These are phyloP conservation scores for Cryptus armator DNA, from an alignment of 2,888 invertebrate species.

Conservation along the genomic window DNA sequence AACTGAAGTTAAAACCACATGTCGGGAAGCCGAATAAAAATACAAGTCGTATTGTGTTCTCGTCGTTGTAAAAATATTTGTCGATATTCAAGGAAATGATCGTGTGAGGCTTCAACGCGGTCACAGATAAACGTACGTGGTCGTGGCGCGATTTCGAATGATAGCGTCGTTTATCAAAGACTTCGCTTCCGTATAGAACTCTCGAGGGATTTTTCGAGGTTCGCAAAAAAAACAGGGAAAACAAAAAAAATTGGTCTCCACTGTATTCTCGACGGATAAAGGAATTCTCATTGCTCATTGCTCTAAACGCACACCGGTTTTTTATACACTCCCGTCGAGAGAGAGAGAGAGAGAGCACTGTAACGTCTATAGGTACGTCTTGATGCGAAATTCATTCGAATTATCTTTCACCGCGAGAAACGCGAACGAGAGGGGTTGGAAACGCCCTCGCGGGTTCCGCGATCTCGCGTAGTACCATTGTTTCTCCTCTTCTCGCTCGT, in stretches of 20 bases:
- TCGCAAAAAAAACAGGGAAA: conserved; percentile 5
- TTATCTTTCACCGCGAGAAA: conserved; percentile 68
- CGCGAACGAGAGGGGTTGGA: conserved; percentile 42
- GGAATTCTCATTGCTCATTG: conserved; percentile 52
- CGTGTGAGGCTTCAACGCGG: not conserved
- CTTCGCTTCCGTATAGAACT: conserved; percentile 18
- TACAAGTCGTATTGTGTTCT: not conserved
- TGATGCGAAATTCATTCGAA: conserved; percentile 74
- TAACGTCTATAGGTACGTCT: conserved; percentile 14
- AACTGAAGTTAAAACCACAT: too few relatives aligned
- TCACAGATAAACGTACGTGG: conserved; percentile 55
- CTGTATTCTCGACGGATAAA: conserved; percentile 12
- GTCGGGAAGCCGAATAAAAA: too few relatives aligned
- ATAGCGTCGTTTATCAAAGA: conserved; percentile 65
- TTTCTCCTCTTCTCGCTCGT: conserved; percentile 18
- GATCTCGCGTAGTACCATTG: not conserved
- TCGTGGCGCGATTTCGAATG: conserved; percentile 50
- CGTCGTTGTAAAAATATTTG: conserved; percentile 28
- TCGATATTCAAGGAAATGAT: conserved; percentile 34
- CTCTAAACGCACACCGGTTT: not conserved
- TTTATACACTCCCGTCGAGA: not conserved
- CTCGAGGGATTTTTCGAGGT: conserved; percentile 28
- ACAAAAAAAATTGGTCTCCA: conserved; percentile 13
- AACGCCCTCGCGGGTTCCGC: conserved; percentile 64
- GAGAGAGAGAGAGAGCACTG: not conserved